phyloP scores from a whole-genome alignment of 30 jellyfish, hydroid and myxozoan genomes.

The Hydractinia echinata region DNA sequence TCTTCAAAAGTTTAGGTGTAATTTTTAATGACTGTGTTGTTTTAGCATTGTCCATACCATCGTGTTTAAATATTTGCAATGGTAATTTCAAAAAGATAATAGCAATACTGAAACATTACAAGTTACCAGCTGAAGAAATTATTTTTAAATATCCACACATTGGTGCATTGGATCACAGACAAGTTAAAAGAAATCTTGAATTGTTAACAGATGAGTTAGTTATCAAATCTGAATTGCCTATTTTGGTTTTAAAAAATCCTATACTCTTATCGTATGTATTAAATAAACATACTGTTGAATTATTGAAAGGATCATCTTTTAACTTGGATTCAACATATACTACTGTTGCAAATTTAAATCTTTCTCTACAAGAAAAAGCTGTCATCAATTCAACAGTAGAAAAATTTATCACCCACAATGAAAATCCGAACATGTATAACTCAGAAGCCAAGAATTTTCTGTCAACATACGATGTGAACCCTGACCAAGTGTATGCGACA shows the following conservation, averaged over 20 bases:
- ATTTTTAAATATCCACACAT: background rate
- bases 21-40: slow-evolving; percentile 1
- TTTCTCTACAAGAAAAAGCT: background rate
- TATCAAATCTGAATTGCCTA: background rate
- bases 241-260: background rate
- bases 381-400: background rate
- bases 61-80: slow-evolving; percentile 18
- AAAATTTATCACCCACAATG: background rate
- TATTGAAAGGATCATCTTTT: background rate
- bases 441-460: background rate
- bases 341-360: background rate
- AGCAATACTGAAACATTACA: background rate
- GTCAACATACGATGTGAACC: background rate
- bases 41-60: slow-evolving; percentile 11
- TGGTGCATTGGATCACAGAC: slow-evolving; percentile 20
- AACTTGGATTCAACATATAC: background rate
- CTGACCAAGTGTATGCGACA: slow-evolving; percentile 13
- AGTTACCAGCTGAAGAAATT: slow-evolving; percentile 12
- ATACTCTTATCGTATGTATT: background rate
- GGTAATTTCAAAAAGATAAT: background rate
- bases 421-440: too few relatives aligned
- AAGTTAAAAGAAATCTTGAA: slow-evolving; percentile 18
- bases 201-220: background rate
- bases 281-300: background rate
- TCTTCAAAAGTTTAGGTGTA: background rate